These are phyloP conservation scores for Lochmaea crataegi DNA, from an alignment of 2,888 invertebrate genomes.

Conservation along the genomic window DNA sequence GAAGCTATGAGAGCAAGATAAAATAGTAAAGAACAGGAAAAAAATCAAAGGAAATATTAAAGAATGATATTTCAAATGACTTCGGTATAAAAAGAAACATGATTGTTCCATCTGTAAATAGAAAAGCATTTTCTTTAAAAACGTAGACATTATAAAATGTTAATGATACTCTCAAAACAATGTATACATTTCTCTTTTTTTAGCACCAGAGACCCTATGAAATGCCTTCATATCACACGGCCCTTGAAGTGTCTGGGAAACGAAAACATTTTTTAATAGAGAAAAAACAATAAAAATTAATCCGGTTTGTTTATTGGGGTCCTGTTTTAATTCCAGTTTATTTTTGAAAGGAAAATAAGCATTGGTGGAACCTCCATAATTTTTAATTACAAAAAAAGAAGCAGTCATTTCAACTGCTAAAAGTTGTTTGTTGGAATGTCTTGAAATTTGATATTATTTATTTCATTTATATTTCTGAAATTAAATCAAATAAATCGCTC, in stretches of 20 bases:
- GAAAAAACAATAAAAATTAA: slow-evolving; percentile 35
- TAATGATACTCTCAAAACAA: background rate
- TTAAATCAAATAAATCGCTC: background rate
- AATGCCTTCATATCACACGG: slow-evolving; percentile 21
- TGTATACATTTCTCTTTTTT: background rate
- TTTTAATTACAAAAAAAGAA: background rate
- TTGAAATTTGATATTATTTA: background rate
- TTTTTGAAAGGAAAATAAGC: slow-evolving; percentile 7
- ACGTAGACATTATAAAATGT: background rate
- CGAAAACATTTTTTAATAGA: slow-evolving; percentile 34
- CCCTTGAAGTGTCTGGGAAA: slow-evolving; percentile 17
- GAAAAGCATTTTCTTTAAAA: background rate
- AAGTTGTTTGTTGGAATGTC: background rate
- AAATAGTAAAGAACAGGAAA: background rate
- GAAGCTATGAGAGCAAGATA: too few relatives aligned
- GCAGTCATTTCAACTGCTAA: background rate
- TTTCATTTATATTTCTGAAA: background rate
- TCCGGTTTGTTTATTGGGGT: slow-evolving; percentile 26
- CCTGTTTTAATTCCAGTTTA: slow-evolving; percentile 33
- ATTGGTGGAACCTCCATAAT: background rate
- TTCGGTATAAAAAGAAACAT: too few relatives aligned
- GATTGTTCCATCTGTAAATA: background rate
- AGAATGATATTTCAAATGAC: background rate
- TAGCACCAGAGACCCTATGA: slow-evolving; percentile 5
- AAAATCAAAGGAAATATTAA: background rate